These are phyloP conservation scores for Lasioglossum figueresi DNA, from an alignment of 2,888 invertebrate species.

Conservation along the genomic window DNA sequence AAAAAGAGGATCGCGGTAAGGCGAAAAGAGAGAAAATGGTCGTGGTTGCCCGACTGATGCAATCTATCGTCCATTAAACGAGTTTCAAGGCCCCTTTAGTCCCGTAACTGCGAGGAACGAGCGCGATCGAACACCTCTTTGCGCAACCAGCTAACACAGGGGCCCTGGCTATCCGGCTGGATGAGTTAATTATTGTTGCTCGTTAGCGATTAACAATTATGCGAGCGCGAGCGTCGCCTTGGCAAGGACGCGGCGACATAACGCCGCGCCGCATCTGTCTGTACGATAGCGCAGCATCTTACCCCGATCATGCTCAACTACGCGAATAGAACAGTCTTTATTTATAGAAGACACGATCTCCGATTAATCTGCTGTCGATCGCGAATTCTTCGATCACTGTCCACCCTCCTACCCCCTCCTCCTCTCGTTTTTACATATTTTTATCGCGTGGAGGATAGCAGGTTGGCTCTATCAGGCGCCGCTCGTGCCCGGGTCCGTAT, in stretches of 20 bases:
- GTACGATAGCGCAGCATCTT: conserved; percentile 31
- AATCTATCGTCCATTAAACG: conserved; percentile 79
- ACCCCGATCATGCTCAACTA: conserved; percentile 39
- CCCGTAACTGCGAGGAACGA: conserved; percentile 58
- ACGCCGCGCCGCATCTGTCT: conserved; percentile 51
- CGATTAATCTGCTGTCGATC: conserved; percentile 52
- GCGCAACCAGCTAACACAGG: conserved; percentile 66
- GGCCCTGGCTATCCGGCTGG: conserved; percentile 64
- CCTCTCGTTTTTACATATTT: not conserved
- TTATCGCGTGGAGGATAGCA: conserved; percentile 37
- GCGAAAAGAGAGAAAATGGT: conserved; percentile 48
- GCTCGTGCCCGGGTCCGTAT: conserved; percentile 43
- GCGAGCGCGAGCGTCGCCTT: conserved; percentile 76
- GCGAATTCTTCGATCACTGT: conserved; percentile 24
- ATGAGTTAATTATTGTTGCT: conserved; percentile 80
- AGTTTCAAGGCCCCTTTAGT: conserved; percentile 74
- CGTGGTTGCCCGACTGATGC: conserved; percentile 72
- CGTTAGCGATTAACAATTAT: conserved; percentile 80
- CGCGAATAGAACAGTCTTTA: conserved; percentile 32
- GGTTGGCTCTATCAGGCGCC: conserved; percentile 37
- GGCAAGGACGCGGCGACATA: conserved; percentile 74
- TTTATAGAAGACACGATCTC: conserved; percentile 47
- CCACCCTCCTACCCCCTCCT: not conserved
- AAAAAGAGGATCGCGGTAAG: conserved; percentile 20
- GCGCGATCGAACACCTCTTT: conserved; percentile 64